Conservation (phyloP, 2,113 vertebrate genomes). For the Dasypus novemcinctus region DNA sequence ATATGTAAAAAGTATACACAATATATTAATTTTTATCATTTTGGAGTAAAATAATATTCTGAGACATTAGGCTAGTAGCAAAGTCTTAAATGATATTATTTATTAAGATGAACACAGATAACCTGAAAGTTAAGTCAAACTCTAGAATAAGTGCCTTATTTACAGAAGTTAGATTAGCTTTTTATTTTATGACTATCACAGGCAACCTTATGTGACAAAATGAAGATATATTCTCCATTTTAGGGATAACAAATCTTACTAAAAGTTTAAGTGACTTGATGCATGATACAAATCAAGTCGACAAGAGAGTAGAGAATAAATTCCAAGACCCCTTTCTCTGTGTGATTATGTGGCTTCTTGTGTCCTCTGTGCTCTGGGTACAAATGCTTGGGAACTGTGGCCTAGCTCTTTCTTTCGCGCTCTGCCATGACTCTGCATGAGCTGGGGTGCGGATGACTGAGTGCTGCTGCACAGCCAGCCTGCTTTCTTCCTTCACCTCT, state of each 20-base stretch:
- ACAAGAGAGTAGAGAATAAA: background rate
- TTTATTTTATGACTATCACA: background rate
- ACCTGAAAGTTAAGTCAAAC: background rate
- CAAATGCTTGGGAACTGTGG: background rate
- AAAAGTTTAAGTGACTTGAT: background rate
- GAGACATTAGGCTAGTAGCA: background rate
- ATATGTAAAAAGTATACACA: background rate
- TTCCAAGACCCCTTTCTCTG: background rate
- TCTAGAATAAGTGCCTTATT: background rate
- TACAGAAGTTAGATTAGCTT: background rate
- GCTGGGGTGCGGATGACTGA: background rate
- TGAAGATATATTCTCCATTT: background rate
- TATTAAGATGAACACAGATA: background rate
- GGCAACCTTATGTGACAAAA: background rate
- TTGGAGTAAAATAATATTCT: background rate
- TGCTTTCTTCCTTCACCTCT: slow-evolving; percentile 70
- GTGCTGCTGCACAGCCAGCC: slow-evolving; percentile 1
- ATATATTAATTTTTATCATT: background rate
- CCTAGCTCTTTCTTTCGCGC: background rate
- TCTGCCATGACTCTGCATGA: background rate
- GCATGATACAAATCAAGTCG: background rate
- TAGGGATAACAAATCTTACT: background rate
- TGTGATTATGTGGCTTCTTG: background rate
- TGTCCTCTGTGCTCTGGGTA: background rate
- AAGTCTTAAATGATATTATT: background rate